These are phyloP conservation scores for Chionodraco myersi DNA, from an alignment of 2,113 vertebrate genomes.

Conservation along the genomic window DNA sequence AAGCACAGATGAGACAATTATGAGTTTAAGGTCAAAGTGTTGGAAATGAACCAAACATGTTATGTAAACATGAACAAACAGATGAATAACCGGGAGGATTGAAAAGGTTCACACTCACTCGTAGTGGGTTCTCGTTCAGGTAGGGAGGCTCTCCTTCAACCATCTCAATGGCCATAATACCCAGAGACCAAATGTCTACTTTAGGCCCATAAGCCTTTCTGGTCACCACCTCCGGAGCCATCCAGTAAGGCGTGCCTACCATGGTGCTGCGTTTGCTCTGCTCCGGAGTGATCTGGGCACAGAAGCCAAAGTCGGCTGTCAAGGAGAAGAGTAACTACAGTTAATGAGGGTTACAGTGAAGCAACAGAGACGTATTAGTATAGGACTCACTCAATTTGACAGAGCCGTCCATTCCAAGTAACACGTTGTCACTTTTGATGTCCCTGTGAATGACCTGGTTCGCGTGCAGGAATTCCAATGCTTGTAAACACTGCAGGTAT, in stretches of 20 bases:
- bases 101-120: conserved; percentile 84
- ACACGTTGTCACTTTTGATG: conserved; percentile 99
- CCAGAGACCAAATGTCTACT: conserved; percentile 98
- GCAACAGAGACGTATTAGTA: background rate
- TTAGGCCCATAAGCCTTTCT: conserved; percentile 98
- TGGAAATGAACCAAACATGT: background rate
- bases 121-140: conserved; percentile 97
- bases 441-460: conserved; percentile 99
- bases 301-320: conserved; percentile 98
- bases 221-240: conserved; percentile 98
- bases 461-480: conserved; percentile 95
- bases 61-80: background rate
- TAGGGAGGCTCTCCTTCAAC: conserved; percentile 98
- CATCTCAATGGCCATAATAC: conserved; percentile 99
- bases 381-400: conserved; percentile 96
- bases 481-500: conserved; percentile 92
- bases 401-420: conserved; percentile 98
- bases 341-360: background rate
- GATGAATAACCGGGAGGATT: background rate
- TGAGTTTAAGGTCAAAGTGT: background rate
- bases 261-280: conserved; percentile 99
- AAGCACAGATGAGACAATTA: background rate
- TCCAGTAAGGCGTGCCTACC: conserved; percentile 99
- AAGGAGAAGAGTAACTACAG: conserved; percentile 5
- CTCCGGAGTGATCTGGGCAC: conserved; percentile 98